Percentiles rank a stretch among this genome's conserved stretches.
These are phyloP conservation scores for Columba guinea DNA, from an alignment of 2,797 vertebrate genomes.

Conservation along the genomic window DNA sequence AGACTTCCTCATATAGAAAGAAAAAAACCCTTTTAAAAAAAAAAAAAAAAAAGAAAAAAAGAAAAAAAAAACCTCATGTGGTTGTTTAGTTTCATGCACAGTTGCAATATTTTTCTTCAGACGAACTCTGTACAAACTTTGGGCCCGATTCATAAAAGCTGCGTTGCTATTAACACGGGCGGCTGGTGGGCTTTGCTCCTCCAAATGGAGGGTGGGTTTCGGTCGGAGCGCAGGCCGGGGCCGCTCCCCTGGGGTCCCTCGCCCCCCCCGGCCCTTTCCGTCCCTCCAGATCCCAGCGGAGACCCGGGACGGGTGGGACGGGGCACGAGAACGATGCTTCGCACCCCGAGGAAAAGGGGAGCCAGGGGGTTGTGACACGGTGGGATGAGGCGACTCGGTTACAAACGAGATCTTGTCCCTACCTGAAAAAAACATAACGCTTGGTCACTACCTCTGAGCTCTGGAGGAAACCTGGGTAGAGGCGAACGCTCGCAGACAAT, in stretches of 20 bases:
- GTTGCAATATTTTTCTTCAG: constrained; percentile 79
- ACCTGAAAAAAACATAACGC: not conserved
- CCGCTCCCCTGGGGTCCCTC: not conserved
- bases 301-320: not conserved
- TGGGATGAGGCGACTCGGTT: not conserved
- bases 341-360: not conserved
- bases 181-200: constrained; percentile 52
- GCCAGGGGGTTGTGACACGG: not conserved
- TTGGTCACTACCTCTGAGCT: constrained; percentile 43
- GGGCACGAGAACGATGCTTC: not conserved
- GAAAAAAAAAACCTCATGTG: constrained; percentile 72
- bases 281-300: not conserved
- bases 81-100: constrained; percentile 82
- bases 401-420: constrained; percentile 16
- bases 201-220: constrained; percentile 36
- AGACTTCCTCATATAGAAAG: constrained; percentile 74
- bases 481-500: not conserved
- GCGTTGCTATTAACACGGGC: constrained; percentile 81
- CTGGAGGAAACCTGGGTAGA: not conserved
- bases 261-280: constrained; percentile 1
- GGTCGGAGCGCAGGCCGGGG: too few relatives aligned
- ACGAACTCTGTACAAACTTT: constrained; percentile 81
- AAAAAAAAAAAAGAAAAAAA: constrained; percentile 5
- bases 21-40: constrained; percentile 45
- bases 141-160: constrained; percentile 84